Conservation (phyloP, 2,113 vertebrate genomes). For the Ptilonorhynchus violaceus region DNA sequence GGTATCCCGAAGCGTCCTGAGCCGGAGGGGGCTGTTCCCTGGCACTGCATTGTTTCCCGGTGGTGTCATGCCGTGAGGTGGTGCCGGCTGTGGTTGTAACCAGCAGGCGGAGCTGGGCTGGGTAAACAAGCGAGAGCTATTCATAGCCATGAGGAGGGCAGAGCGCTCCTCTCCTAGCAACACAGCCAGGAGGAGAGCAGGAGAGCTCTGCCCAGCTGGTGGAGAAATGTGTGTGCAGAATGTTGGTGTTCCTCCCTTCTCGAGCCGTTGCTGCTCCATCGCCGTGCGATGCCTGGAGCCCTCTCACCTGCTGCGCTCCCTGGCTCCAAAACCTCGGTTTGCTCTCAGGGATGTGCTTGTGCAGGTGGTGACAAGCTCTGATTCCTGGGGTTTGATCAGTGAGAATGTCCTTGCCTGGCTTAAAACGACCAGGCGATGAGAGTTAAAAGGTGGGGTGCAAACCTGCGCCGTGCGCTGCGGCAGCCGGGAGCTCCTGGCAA, state of each 20-base stretch:
- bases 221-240: neutral
- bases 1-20: neutral
- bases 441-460: neutral
- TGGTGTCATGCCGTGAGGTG: conserved; percentile 27
- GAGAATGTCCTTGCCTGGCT: neutral
- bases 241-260: neutral
- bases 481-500: rapidly evolving
- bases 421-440: neutral
- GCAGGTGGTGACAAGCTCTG: neutral
- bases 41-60: conserved; percentile 30
- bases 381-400: neutral
- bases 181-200: conserved; percentile 46
- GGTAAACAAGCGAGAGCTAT: conserved; percentile 60
- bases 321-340: neutral
- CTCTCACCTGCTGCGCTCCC: neutral
- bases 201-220: conserved; percentile 53
- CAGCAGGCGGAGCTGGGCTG: conserved; percentile 65
- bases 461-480: rapidly evolving
- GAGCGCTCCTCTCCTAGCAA: conserved; percentile 69
- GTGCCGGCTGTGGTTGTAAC: conserved; percentile 61
- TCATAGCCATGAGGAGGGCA: conserved; percentile 61
- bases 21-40: neutral
- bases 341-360: rapidly evolving
- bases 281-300: neutral
- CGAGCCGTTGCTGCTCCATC: neutral